phyloP scores from a whole-genome alignment of 2,888 invertebrate genomes.

The Pristionchus arcanus region DNA sequence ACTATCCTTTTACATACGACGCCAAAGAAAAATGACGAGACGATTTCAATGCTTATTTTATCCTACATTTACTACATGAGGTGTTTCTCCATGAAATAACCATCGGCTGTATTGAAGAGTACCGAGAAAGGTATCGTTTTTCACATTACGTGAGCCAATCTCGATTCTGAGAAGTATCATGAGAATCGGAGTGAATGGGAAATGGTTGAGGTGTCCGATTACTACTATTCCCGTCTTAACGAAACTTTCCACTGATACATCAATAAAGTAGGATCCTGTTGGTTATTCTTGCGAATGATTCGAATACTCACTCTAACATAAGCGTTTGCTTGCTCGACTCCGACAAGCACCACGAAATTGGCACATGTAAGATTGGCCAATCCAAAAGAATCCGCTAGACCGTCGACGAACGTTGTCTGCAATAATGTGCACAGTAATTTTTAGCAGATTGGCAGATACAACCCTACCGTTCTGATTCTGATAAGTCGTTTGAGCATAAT shows the following conservation, averaged over 20 bases:
- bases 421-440: slow-evolving; percentile 31
- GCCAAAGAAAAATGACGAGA: no score
- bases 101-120: neutral
- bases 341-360: slow-evolving; percentile 75
- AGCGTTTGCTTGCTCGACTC: slow-evolving; percentile 74
- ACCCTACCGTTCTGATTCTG: no score
- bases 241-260: neutral
- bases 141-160: neutral
- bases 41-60: neutral
- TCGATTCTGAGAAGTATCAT: slow-evolving; percentile 23
- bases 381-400: slow-evolving; percentile 71
- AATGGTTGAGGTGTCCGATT: neutral
- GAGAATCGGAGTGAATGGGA: neutral
- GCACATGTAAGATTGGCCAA: slow-evolving; percentile 71
- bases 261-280: neutral
- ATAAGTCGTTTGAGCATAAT: no score
- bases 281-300: neutral
- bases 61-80: neutral
- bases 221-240: neutral
- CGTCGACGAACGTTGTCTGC: slow-evolving; percentile 76
- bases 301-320: slow-evolving; percentile 72
- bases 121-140: neutral
- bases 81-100: neutral
- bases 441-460: neutral
- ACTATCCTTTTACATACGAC: neutral